Evolutionary conservation across 2,888 invertebrate species (phyloP), one percentile per base, ranked within the genome.

Genomic region (Gastracanthus pulcherrimus): DNA sequence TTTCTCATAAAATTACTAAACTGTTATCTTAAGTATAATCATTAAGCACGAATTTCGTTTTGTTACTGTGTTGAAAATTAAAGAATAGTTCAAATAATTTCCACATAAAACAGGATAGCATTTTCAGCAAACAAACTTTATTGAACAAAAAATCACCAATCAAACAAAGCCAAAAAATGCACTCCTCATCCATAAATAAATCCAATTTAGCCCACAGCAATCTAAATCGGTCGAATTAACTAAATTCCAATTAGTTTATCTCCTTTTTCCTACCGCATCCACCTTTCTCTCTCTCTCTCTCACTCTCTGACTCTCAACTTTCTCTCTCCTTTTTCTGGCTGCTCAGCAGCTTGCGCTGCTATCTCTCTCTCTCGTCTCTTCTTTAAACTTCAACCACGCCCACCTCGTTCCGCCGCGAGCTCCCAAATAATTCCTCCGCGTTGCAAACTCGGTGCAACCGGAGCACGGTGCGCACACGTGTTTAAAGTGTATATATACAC

Each of bases 361-460:
- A n/a, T n/a, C n/a, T n/a, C n/a, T n/a, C n/a, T n/a, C n/a, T n/a
- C n/a, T 82, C 71, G 31, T 80, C 51, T 69, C 69, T 45, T 38
- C 69, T 76, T 76, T 67, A 70, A 55, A 36, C 45, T 23, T n/a
- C 62, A 60, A 78, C n/a, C 82, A 82, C 82, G 82, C 82, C 82
- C 41, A 78, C 82, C 82, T 78, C 70, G 78, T 82, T 82, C 82
- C 75, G 41, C 41, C 19, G 23, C 11, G 51, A 75, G 58, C 78
- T 62, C 75, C 75, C 58, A 72, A 85, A 86, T 84, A 80, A 84
- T 80, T 84, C 77, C 82, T 84, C 81, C 66, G 7, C 48, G 62
- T 36, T 29, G 31, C 36, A 29, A 26, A 36, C 76, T 45, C 11
- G 48, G 48, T 45, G 36, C 75, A 34, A 19, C 19, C 41, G 34